phyloP scores from a whole-genome alignment of 2,888 invertebrate species.

The Drosophila phalerata region DNA sequence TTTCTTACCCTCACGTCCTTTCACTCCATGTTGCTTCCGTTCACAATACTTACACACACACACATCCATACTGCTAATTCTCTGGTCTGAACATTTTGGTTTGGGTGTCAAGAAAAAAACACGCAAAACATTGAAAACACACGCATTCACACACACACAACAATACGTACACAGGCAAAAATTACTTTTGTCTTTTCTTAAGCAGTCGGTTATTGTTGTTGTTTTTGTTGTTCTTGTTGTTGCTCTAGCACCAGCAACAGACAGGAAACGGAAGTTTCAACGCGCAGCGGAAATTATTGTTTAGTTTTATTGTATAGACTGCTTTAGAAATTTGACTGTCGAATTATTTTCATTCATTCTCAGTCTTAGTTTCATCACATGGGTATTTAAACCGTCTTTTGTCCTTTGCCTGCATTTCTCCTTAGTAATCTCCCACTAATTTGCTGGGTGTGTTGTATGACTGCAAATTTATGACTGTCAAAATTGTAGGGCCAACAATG shows the following conservation, averaged over 20 bases:
- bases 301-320: constrained; percentile 77
- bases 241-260: constrained; percentile 35
- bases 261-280: constrained; percentile 77
- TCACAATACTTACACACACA: constrained; percentile 4
- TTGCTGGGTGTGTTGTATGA: constrained; percentile 61
- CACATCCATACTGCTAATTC: background rate
- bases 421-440: constrained; percentile 55
- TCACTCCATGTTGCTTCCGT: background rate
- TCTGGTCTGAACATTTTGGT: constrained; percentile 38
- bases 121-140: constrained; percentile 35
- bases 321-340: constrained; percentile 76
- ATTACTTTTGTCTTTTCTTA: constrained; percentile 63
- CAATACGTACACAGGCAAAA: constrained; percentile 20
- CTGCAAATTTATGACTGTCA: constrained; percentile 63
- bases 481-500: constrained; percentile 36
- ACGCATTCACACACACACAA: background rate
- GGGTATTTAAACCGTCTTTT: no score
- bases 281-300: constrained; percentile 77
- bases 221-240: constrained; percentile 52
- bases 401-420: constrained; percentile 19
- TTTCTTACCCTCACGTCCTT: background rate
- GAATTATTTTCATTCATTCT: constrained; percentile 71
- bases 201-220: constrained; percentile 53
- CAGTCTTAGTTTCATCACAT: no score
- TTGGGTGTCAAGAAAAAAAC: constrained; percentile 58